A percentile compares a stretch with the other conserved stretches of the same genome.
Conservation (phyloP, 2,888 invertebrate genomes). For the Tupiocoris notatus region DNA sequence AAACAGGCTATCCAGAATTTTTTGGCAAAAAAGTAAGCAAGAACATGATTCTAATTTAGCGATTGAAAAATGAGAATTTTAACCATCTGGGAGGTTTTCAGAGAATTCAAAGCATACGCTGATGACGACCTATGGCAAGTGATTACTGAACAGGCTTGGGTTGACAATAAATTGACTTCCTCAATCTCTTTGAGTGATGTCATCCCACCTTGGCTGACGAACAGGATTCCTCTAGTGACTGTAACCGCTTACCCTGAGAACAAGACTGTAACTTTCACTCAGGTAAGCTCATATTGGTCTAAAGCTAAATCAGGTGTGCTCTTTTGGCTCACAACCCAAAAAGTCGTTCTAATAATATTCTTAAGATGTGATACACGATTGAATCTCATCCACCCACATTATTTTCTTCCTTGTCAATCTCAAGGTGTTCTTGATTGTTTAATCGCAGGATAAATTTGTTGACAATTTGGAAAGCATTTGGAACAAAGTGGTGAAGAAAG, state of each 20-base stretch:
- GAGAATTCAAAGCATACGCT: slow-evolving; percentile 70
- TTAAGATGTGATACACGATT: no score
- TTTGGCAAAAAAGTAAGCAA: slow-evolving; percentile 61
- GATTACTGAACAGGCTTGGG: slow-evolving; percentile 52
- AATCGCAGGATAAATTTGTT: slow-evolving; percentile 47
- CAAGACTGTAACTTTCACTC: slow-evolving; percentile 63
- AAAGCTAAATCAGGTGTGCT: no score
- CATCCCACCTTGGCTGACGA: slow-evolving; percentile 78
- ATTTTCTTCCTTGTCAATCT: not conserved
- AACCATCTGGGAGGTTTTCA: slow-evolving; percentile 36
- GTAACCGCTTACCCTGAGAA: slow-evolving; percentile 67
- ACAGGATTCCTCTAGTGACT: slow-evolving; percentile 72
- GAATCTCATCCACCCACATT: no score
- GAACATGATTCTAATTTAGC: not conserved
- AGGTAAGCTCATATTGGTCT: slow-evolving; percentile 61
- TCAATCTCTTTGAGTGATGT: slow-evolving; percentile 66
- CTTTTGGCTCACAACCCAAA: no score
- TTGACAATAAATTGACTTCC: slow-evolving; percentile 60
- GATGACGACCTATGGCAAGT: slow-evolving; percentile 60
- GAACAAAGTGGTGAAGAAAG: slow-evolving; percentile 49
- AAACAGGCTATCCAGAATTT: slow-evolving; percentile 69
- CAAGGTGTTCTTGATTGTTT: no score
- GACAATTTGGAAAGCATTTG: slow-evolving; percentile 48
- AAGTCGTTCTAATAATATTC: no score
- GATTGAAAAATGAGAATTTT: not conserved